Evolutionary conservation across 2,797 vertebrate species (phyloP).

Genomic region (Denticeps clupeoides): DNA sequence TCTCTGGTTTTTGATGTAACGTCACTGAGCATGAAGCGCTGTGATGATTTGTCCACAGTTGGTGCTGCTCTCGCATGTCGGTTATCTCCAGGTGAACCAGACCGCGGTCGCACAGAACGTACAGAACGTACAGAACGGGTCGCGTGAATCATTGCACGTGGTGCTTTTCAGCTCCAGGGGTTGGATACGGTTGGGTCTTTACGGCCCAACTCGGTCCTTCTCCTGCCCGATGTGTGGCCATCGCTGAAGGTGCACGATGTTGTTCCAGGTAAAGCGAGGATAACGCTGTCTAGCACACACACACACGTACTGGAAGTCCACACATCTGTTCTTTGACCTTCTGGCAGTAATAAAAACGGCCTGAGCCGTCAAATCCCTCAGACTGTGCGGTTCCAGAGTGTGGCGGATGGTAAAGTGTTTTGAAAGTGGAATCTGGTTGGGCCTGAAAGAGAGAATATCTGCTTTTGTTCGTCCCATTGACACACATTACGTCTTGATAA

Average conservation of each 20-base stretch:
- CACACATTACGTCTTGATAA: no score
- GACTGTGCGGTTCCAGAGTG: slow-evolving; percentile 4
- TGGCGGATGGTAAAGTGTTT: background rate
- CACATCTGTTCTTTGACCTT: slow-evolving; percentile 21
- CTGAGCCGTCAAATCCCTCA: slow-evolving; percentile 11
- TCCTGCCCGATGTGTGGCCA: slow-evolving; percentile 2
- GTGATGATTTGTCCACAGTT: no score
- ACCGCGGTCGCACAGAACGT: no score
- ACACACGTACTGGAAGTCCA: background rate
- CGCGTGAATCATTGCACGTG: slow-evolving; percentile 5
- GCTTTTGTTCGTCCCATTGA: background rate
- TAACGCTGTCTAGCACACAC: background rate
- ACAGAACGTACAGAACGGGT: no score
- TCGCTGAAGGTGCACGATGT: background rate
- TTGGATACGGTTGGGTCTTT: slow-evolving; percentile 20
- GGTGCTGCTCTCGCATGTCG: no score
- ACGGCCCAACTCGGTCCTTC: slow-evolving; percentile 14
- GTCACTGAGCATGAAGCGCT: background rate
- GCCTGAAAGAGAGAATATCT: background rate
- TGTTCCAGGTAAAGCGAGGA: slow-evolving; percentile 2
- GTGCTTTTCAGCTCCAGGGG: slow-evolving; percentile 17
- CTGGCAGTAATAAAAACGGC: slow-evolving; percentile 2
- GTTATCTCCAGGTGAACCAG: no score
- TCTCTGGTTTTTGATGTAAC: background rate
- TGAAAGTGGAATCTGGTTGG: background rate